Evolutionary conservation across 2,113 vertebrate species (phyloP), one percentile per base, ranked within the genome.

Genomic region (Hemiscyllium ocellatum): DNA sequence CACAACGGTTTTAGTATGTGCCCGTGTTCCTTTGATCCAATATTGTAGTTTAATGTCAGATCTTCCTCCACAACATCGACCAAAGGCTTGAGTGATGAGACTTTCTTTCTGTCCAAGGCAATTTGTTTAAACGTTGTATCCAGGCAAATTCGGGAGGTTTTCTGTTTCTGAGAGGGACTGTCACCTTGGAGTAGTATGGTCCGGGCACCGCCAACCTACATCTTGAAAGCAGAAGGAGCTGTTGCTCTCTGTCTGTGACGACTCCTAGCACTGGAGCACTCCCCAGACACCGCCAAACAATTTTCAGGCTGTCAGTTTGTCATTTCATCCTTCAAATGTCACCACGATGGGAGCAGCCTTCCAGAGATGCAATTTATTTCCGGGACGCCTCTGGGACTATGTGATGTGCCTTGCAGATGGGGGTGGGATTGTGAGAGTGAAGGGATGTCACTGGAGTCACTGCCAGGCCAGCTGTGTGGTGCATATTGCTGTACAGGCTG

Each of bases 311-410:
- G 94, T 72, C 93, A 50, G 37, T 22, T 42, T 50, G 69, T 52
- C 94, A 72, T 76, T 76, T 50, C 69, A 95, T 72, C 94, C 69
- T 72, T 52, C 91, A 94, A 47, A 72, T 76, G 94, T 95, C 94
- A 76, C 69, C 1, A 24, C 19, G 94, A n/a, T 26, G 94, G 69
- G 94, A 50, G 94, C 94, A 29, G 68, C 69, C 6, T 69, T 72
- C 68, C 94, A 72, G 94, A 94, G 91, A 72, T 76, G 94, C 52
- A 72, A 72, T 95, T 72, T 95, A 95, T 72, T 95, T 76, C 72
- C 68, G 72, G 33, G 42, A 69, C 33, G 29, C 47, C 47, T 52
- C 68, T 76, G 94, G 94, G 69, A 76, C 72, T 29, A 72, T 22
- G 72, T 95, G 94, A 95, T 68, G 72, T 76, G 94, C 72, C 66